Conservation (phyloP, 2,113 vertebrate genomes). For the Saiga tatarica region DNA sequence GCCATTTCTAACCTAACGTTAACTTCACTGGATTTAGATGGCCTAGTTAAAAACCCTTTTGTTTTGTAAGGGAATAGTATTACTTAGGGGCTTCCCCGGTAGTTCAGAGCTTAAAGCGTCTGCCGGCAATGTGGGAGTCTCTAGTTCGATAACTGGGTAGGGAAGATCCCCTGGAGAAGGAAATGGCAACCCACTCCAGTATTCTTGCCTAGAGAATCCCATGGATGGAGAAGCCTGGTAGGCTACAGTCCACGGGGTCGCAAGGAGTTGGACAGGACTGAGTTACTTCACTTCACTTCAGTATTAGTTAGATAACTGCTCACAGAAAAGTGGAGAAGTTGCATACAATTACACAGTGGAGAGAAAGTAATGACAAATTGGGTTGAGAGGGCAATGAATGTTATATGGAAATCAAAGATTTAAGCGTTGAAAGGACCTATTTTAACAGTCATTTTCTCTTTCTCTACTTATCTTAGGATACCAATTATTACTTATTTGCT, state of each 20-base stretch:
- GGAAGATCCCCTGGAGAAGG: too few species aligned
- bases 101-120: too few species aligned
- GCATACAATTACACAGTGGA: background rate
- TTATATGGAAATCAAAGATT: background rate
- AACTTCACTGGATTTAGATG: background rate
- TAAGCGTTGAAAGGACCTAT: background rate
- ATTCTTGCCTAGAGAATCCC: too few species aligned
- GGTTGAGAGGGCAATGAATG: background rate
- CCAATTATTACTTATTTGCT: background rate
- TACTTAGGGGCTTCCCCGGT: background rate
- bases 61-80: background rate
- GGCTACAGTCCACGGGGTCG: too few species aligned
- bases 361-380: constrained; percentile 3
- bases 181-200: too few species aligned
- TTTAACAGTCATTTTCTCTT: background rate
- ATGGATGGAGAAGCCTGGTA: too few species aligned
- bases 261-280: too few species aligned
- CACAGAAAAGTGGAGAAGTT: constrained; percentile 28
- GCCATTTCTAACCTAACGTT: background rate
- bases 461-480: background rate
- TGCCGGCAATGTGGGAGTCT: too few species aligned
- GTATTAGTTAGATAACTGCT: constrained; percentile 29
- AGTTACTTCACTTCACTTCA: too few species aligned
- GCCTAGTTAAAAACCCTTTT: constrained; percentile 1
- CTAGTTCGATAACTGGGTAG: too few species aligned